Conservation (phyloP, 2,888 invertebrate genomes). For the Pelosia muscerda region DNA sequence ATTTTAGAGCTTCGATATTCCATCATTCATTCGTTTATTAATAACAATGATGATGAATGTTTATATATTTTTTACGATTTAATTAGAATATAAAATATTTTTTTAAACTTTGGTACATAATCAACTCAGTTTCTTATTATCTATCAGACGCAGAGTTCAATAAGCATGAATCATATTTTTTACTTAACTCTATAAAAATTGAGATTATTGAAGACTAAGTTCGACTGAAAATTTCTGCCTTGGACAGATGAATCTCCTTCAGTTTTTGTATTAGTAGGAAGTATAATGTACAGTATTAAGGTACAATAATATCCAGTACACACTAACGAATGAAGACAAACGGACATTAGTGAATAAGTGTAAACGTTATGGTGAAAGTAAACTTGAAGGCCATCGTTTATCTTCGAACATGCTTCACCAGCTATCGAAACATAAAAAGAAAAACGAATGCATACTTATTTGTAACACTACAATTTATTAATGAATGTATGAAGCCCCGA, state of each 20-base stretch:
- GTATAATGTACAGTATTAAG: neutral
- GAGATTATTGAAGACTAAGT: neutral
- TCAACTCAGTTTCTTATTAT: neutral
- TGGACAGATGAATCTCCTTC: neutral
- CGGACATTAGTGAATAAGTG: neutral
- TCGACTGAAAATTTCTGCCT: neutral
- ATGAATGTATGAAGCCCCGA: neutral
- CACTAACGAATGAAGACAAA: neutral
- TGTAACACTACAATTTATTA: neutral
- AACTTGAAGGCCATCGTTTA: neutral
- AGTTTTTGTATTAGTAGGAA: constrained; percentile 8
- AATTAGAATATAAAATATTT: neutral
- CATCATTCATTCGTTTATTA: too few relatives aligned
- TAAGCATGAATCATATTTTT: neutral
- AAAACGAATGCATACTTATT: neutral
- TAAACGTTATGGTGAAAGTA: neutral
- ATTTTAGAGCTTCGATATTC: too few relatives aligned
- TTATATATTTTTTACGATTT: too few relatives aligned
- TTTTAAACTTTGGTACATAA: neutral
- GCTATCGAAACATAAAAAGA: neutral
- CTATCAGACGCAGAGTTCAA: neutral
- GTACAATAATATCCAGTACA: neutral
- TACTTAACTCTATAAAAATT: neutral
- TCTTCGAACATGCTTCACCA: neutral
- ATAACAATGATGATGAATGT: neutral